Conservation (phyloP, 2,113 vertebrate genomes). For the Carassius carassius region DNA sequence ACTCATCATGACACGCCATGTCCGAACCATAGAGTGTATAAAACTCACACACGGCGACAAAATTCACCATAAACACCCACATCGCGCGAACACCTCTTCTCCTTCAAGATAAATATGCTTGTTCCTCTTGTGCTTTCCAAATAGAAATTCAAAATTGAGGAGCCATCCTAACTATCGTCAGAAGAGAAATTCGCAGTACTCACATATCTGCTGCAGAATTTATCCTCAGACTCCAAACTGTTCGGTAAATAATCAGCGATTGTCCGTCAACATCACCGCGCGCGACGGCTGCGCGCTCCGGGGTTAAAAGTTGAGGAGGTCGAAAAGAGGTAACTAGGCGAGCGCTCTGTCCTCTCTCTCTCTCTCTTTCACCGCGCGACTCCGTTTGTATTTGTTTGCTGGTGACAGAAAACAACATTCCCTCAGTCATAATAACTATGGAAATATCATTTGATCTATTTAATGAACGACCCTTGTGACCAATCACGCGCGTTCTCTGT, state of each 20-base stretch:
- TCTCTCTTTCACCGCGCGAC: background rate
- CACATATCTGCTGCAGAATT: background rate
- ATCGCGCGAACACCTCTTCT: background rate
- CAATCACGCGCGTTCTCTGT: background rate
- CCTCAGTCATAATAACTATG: background rate
- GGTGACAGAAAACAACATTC: slow-evolving; percentile 16
- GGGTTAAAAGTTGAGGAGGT: slow-evolving; percentile 68
- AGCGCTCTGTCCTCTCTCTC: background rate
- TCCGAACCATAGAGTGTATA: background rate
- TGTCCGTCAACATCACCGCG: slow-evolving; percentile 52
- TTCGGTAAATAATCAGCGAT: slow-evolving; percentile 58
- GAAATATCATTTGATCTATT: background rate
- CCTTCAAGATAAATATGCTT: background rate
- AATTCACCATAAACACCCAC: background rate
- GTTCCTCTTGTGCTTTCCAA: background rate
- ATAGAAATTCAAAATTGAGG: background rate
- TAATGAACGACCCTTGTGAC: background rate
- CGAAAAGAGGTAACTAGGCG: slow-evolving; percentile 59
- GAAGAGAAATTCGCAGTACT: background rate
- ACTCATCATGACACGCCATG: background rate
- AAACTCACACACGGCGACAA: background rate
- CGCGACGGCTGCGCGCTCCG: slow-evolving; percentile 37
- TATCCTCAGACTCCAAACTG: slow-evolving; percentile 62
- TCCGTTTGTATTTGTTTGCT: background rate
- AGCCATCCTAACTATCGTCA: background rate